Base-by-base conservation (phyloP, 1,140 invertebrate species). In the Drosophila neocordata region DNA sequence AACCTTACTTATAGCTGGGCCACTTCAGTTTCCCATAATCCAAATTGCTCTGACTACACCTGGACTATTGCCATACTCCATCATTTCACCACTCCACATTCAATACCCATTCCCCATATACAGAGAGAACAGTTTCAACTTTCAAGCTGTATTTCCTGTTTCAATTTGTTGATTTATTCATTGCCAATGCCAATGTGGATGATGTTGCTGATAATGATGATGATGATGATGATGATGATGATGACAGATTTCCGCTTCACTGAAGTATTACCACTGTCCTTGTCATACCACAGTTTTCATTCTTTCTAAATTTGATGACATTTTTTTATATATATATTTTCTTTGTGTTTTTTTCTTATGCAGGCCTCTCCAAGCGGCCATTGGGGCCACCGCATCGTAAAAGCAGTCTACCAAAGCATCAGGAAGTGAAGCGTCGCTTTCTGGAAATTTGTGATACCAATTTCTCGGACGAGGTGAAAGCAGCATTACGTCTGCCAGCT, bases 401-500 rank as follows among this genome's bases (percentile, higher is more conserved):
- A 78, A 92, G 89, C 75, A 92, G 91, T 90, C 75, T 92, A 87
- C 91, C 91, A 89, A 92, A 92, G 87, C 91, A 92, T 89, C 87
- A 90, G 72, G 89, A 92, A 72, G 91, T 92, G 60, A 92, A 91
- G 70, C 85, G 85, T 53, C 83, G 83, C 69, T 92, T 92, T 63
- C 80, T 91, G 66, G 89, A 91, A 91, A 92, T 91, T 79, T 91
- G 91, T 90, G 85, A 92, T 88, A 91, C 76, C 44, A 91, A 82
- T 65, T 84, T 92, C 57, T 91, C 90, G 59, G 90, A 91, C 64
- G 91, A 92, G 73, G 89, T 92, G 13, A 91, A 89, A 63, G 81
- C 90, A 52, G 90, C 91, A 91, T 92, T 97, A 6, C 93, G 95
- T 35, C 94, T 95, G 79, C 95, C 96, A 1, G 94, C 95, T 6